Base-by-base conservation (phyloP, 2,797 vertebrate species). In the Percopsis omiscomaycus region DNA sequence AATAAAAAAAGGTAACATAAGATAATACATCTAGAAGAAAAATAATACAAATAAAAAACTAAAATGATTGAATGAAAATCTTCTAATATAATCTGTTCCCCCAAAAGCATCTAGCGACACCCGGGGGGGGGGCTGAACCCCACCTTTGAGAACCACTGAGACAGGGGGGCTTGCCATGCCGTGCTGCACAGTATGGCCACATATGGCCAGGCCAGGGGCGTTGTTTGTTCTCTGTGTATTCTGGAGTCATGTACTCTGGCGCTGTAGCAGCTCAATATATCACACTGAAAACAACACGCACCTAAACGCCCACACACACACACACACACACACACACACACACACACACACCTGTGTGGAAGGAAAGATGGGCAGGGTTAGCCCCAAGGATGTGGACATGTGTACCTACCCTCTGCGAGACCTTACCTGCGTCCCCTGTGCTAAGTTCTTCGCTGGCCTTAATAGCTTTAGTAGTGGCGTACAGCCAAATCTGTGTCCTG, bases 141-240 rank as follows among this genome's bases (percentile, higher is more conserved):
- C 37, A 9, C 22, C 37, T 37, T 37, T 37, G 9, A 37, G 37
- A 37, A 37, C 22, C 22, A 22, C 22, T 22, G 22, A 22, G 22
- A 1, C 22, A 84, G 77, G 55, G 77, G 69, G 75, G 63, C 73
- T 70, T 58, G 49, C 9, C 58, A 71, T 28, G 44, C 64, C 69
- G 64, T 57, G 66, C 60, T 30, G 8, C 15, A 50, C 22, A 48
- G 71, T 45, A 69, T 16, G 55, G 55, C 67, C 77, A 66, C 63
- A 63, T 42, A 62, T 22, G 55, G 53, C 65, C 68, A 47, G 14
- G 32, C 69, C 74, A 80, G 82, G 74, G 84, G 67, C 78, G 78
- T 70, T 77, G 75, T 86, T 85, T 85, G 73, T 83, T 83, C 77
- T 73, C 65, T 28, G 37, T 68, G 68, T 61, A 27, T 71, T 81